Percentiles rank a stretch among this genome's conserved stretches.
These are phyloP conservation scores for Danio albolineatus DNA, from an alignment of 2,797 vertebrate species.

Conservation along the genomic window DNA sequence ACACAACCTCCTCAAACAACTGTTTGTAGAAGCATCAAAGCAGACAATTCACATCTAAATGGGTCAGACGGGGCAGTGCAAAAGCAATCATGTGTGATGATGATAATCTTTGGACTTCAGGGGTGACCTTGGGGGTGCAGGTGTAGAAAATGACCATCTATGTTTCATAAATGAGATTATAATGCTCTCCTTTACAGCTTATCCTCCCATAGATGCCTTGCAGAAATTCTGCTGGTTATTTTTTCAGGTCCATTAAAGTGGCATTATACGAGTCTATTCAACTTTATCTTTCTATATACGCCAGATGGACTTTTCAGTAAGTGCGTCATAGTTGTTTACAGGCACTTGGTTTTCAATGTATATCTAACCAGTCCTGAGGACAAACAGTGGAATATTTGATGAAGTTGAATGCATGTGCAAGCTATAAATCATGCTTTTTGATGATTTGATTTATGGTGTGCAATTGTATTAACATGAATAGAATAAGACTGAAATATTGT, in stretches of 20 bases:
- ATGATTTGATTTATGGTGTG: background rate
- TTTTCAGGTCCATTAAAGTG: conserved; percentile 23
- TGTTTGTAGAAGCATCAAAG: background rate
- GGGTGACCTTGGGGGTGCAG: conserved; percentile 23
- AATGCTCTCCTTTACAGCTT: background rate
- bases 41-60: background rate
- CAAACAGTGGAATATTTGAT: background rate
- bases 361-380: background rate
- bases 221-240: background rate
- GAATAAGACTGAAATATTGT: background rate
- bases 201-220: background rate
- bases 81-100: conserved; percentile 12
- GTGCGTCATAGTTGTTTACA: conserved; percentile 8
- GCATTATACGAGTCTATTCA: background rate
- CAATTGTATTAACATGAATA: background rate
- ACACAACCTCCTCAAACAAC: background rate
- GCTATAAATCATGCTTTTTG: background rate
- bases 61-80: background rate
- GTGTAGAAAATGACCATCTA: background rate
- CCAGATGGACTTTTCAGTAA: conserved; percentile 10
- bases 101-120: background rate
- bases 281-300: background rate
- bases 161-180: conserved; percentile 9
- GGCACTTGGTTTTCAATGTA: background rate
- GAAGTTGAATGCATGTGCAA: background rate